Evolutionary conservation across 2,797 vertebrate species (phyloP).

Genomic region (Syndactyla subalaris): DNA sequence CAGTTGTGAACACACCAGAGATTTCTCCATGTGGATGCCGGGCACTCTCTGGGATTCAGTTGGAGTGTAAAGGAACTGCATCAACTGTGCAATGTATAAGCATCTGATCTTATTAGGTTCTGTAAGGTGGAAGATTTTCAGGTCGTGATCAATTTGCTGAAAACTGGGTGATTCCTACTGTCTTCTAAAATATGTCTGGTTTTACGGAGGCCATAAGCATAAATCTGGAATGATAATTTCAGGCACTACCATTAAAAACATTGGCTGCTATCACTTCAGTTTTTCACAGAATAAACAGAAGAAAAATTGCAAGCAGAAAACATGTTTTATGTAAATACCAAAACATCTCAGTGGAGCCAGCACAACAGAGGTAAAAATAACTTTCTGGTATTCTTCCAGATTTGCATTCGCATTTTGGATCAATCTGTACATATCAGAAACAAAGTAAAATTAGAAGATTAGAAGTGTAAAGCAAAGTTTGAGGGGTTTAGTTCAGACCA

Average conservation of each 20-base stretch:
- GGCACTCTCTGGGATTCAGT: rapidly evolving
- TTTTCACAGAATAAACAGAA: background rate
- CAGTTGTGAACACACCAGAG: rapidly evolving
- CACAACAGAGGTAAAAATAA: constrained; percentile 25
- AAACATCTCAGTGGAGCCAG: background rate
- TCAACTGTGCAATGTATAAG: background rate
- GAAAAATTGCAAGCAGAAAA: constrained; percentile 11
- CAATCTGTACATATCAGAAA: background rate
- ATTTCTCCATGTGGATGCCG: background rate
- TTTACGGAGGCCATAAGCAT: background rate
- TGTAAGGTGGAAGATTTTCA: background rate
- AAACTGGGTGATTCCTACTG: background rate
- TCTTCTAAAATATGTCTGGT: background rate
- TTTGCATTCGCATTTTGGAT: background rate
- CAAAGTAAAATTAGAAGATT: constrained; percentile 2
- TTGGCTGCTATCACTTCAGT: background rate
- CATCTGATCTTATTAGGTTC: background rate
- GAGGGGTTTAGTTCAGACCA: background rate
- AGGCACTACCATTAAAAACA: background rate
- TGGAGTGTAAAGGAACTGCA: background rate
- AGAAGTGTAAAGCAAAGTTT: background rate
- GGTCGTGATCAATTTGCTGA: background rate
- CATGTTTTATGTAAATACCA: constrained; percentile 26
- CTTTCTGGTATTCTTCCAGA: constrained; percentile 16
- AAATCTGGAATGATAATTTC: background rate